Base-by-base conservation (phyloP, 2,888 invertebrate species). In the Saturnia japonica region DNA sequence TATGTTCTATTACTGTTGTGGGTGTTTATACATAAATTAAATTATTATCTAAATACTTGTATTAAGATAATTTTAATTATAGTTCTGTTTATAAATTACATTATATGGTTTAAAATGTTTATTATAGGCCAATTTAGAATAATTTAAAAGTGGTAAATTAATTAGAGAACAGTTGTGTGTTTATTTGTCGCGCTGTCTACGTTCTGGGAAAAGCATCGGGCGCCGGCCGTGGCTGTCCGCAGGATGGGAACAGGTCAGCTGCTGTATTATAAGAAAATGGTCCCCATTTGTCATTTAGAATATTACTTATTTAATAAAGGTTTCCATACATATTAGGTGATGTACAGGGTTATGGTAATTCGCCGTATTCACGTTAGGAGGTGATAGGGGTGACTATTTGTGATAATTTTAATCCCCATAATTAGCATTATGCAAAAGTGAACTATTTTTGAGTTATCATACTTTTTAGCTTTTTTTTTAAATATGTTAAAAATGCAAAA, bases 241-340 rank as follows among this genome's bases (percentile, higher is more conserved):
- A 96, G 96, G 85, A 96, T 96, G 96, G 96, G 96, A 79, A 96
- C 96, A 95, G 96, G 96, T 96, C 86, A 94, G 91, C 84, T 74
- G 69, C 19, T 67, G 42, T 70, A 25, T 28, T 34, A n/a, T 25
- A 54, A 16, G 0, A 4, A 34, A 64, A 14, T 25, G 25, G 25
- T 57, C 25, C 2, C 14, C 57, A 54, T 28, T 28, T 19, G 3
- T 28, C 25, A 34, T 1, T n/a, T n/a, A n/a, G 4, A 9, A 67
- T 28, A 28, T 67, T 67, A 28, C 8, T 2, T 67, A 60, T 16
- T 57, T 57, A 25, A 3, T 1, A 19, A 22, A 8, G 40, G 19
- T n/a, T 12, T 43, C 7, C 9, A 43, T 43, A 43, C 12, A 12
- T n/a, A n/a, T n/a, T n/a, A n/a, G n/a, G n/a, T n/a, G n/a, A n/a